Conservation (phyloP, 1,140 invertebrate species). For the Drosophila seguyi region DNA sequence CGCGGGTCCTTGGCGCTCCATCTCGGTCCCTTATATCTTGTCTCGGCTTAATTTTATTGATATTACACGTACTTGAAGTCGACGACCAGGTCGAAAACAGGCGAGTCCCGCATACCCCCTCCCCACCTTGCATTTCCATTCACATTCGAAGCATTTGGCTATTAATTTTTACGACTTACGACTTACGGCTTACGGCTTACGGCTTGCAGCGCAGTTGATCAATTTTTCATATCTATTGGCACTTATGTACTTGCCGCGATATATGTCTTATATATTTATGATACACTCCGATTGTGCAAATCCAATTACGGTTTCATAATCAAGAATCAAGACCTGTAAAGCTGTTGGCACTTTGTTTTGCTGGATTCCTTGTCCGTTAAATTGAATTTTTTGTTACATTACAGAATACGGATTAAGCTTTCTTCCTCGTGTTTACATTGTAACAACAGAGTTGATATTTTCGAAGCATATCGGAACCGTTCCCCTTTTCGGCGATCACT, state of each 20-base stretch:
- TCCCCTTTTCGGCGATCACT: background rate
- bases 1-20: conserved; percentile 21
- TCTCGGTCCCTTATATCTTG: conserved; percentile 24
- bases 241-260: conserved; percentile 30
- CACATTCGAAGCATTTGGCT: conserved; percentile 28
- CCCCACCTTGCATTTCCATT: background rate
- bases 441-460: background rate
- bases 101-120: background rate
- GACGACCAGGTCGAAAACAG: conserved; percentile 51
- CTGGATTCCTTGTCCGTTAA: too few relatives aligned
- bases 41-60: conserved; percentile 78
- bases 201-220: conserved; percentile 32
- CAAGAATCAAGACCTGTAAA: conserved; percentile 18
- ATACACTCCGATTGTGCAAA: conserved; percentile 1
- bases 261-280: conserved; percentile 19
- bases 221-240: conserved; percentile 48
- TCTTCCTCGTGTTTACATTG: background rate
- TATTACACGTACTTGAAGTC: conserved; percentile 76
- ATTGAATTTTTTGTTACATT: background rate
- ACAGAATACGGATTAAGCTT: background rate
- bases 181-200: conserved; percentile 40
- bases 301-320: conserved; percentile 47
- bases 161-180: conserved; percentile 54
- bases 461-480: background rate
- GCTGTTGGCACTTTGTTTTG: background rate